Evolutionary conservation across 2,113 vertebrate species (phyloP), one percentile per base, ranked within the genome.

Genomic region (Lasiurus borealis): DNA sequence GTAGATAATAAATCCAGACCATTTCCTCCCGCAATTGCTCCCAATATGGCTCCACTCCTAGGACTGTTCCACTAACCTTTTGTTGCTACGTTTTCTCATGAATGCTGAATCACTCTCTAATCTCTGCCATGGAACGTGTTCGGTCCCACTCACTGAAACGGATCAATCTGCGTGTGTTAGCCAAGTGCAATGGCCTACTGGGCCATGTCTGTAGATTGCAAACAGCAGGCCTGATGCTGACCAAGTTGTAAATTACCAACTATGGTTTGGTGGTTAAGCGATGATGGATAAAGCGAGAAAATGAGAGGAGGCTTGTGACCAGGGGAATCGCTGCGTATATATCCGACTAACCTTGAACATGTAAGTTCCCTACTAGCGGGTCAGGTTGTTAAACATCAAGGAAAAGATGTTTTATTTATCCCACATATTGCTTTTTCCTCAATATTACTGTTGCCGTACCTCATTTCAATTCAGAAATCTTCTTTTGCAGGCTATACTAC

Each of bases 1-100:
- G 97, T 94, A 97, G 96, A 97, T 98, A 97, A 98, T 98, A 98
- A 98, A 98, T 98, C 97, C 97, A 97, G 96, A 96, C 97, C 92
- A 96, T 98, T 98, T 98, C 98, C 97, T 98, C 95, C 94, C 75
- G 64, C 98, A 98, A 95, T 98, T 97, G 96, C 97, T 98, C 98
- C 98, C 98, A 96, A 98, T 95, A 97, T 98, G 98, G 97, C 96
- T 97, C 93, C 95, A 97, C 89, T 98, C 96, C 94, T 90, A 97
- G 81, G 71, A 90, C 72, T 96, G 84, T 85, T 97, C 96, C 85
- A 95, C 97, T 98, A 98, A 98, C 95, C 97, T 97, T 97, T 98
- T 97, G 97, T 98, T 97, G 91, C 68, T 96, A 95, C 93, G 57
- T 97, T 98, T 98, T 98, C 95, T 98, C 95, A 94, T 97, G 97